phyloP scores from a whole-genome alignment of 2,888 invertebrate species.

The Marronus borbonicus region DNA sequence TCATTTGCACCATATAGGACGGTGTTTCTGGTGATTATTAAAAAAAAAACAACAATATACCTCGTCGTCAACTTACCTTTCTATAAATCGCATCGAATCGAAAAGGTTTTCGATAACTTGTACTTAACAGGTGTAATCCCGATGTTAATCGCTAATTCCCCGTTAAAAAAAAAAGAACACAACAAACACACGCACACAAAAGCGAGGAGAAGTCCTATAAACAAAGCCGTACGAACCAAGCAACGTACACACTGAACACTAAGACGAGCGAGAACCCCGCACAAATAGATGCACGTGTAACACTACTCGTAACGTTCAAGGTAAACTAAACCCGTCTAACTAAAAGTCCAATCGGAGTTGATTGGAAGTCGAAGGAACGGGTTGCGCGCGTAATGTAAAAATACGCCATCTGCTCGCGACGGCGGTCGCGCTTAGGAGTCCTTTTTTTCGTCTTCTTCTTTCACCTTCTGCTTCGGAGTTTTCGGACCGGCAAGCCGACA shows the following conservation, averaged over 20 bases:
- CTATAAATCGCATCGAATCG: no score
- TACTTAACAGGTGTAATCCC: no score
- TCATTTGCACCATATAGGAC: neutral
- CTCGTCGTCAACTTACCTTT: no score
- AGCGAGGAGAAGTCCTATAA: slow-evolving; percentile 43
- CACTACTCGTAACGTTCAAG: slow-evolving; percentile 59
- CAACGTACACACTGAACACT: slow-evolving; percentile 42
- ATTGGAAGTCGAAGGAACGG: slow-evolving; percentile 54
- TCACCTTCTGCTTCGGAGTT: neutral
- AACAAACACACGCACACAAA: neutral
- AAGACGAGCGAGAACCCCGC: neutral
- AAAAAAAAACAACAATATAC: no score
- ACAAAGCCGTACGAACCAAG: slow-evolving; percentile 31
- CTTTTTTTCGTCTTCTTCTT: neutral
- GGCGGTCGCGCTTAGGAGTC: neutral
- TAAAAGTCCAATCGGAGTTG: no score
- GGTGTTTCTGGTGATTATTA: neutral
- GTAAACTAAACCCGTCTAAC: slow-evolving; percentile 58
- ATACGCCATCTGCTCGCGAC: slow-evolving; percentile 55
- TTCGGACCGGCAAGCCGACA: no score
- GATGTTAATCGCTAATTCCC: no score
- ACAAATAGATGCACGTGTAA: slow-evolving; percentile 48
- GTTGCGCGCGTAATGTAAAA: slow-evolving; percentile 60
- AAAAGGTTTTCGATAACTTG: no score
- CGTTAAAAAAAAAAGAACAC: no score